A percentile compares a stretch with the other conserved stretches of the same genome.
These are phyloP conservation scores for Montipora efflorescens DNA, from an alignment of 64 coral and sea anemone species.

Conservation along the genomic window DNA sequence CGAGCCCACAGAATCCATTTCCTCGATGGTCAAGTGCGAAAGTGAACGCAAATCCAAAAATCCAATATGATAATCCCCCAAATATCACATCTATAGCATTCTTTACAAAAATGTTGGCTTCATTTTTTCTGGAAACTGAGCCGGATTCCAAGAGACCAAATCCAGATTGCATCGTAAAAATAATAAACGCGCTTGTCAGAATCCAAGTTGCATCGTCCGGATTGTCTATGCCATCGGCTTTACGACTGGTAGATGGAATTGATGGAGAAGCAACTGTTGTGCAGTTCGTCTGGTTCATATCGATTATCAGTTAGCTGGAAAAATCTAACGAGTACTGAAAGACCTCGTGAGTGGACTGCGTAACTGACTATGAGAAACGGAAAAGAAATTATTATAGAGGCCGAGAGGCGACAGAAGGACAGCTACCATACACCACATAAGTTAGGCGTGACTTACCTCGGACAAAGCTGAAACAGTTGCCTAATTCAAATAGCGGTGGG, in stretches of 20 bases:
- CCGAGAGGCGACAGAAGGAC: too few relatives aligned
- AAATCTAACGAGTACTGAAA: too few relatives aligned
- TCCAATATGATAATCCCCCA: conserved; percentile 58
- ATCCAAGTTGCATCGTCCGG: conserved; percentile 67
- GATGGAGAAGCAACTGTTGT: background rate
- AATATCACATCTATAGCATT: conserved; percentile 56
- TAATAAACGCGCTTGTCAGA: conserved; percentile 55
- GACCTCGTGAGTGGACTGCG: too few relatives aligned
- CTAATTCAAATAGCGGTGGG: too few relatives aligned
- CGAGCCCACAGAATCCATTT: conserved; percentile 22
- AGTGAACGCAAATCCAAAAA: conserved; percentile 63
- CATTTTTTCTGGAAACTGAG: conserved; percentile 57
- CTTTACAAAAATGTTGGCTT: conserved; percentile 54
- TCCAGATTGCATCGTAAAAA: conserved; percentile 67
- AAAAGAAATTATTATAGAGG: too few relatives aligned
- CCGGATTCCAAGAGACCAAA: conserved; percentile 64
- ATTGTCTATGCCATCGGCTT: background rate
- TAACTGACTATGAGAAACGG: too few relatives aligned
- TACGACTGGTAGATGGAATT: background rate
- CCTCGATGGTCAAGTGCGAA: background rate
- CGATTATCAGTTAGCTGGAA: background rate
- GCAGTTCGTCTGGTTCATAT: background rate
- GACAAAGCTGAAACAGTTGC: too few relatives aligned
- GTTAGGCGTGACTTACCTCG: too few relatives aligned
- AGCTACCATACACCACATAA: too few relatives aligned